Conservation (phyloP, 2,797 vertebrate species). For the Gymnothorax reevesii region DNA sequence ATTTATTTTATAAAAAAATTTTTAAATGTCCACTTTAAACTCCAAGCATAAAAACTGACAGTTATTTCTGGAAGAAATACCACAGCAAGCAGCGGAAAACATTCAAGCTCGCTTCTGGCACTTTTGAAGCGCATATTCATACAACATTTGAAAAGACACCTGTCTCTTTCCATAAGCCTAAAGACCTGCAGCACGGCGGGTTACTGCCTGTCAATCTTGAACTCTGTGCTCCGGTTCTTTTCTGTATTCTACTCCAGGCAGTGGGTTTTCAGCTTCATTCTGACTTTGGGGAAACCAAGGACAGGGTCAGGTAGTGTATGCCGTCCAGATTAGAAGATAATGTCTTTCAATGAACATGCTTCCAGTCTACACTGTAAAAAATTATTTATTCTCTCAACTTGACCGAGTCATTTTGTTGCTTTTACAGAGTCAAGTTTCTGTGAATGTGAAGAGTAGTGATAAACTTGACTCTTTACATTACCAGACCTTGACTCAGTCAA, state of each 20-base stretch:
- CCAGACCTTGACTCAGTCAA: no score
- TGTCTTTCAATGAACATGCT: background rate
- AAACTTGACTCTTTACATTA: no score
- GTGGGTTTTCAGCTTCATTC: background rate
- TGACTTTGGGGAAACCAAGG: background rate
- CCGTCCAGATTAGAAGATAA: background rate
- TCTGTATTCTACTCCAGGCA: background rate
- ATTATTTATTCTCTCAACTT: no score
- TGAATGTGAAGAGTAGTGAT: no score
- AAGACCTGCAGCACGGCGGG: background rate
- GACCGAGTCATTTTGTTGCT: no score
- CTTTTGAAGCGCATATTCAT: background rate
- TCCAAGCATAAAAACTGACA: background rate
- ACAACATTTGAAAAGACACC: background rate
- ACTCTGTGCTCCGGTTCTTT: background rate
- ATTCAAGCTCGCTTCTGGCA: constrained; percentile 33
- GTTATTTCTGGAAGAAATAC: background rate
- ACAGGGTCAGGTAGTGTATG: background rate
- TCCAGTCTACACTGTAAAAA: background rate
- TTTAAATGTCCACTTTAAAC: background rate
- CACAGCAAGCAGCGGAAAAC: constrained; percentile 31
- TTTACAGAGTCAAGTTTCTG: no score
- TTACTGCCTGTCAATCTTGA: background rate
- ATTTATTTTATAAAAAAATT: background rate
- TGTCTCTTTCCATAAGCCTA: background rate